These are phyloP conservation scores for Emys orbicularis DNA, from an alignment of 2,797 vertebrate species.

Conservation along the genomic window DNA sequence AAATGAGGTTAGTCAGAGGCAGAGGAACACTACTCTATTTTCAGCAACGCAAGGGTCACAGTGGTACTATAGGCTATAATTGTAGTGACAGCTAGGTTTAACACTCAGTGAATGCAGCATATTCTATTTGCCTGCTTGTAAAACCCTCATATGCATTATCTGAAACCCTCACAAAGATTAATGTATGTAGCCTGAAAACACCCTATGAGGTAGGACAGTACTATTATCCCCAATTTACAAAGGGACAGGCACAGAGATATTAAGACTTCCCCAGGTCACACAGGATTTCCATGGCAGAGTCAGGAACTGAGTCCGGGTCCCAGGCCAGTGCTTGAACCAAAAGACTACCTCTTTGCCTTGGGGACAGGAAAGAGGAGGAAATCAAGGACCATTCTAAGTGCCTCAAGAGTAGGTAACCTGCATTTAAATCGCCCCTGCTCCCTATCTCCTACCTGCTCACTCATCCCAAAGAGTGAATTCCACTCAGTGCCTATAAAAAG, in stretches of 20 bases:
- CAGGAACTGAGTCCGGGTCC: neutral
- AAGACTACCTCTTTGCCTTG: neutral
- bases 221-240: neutral
- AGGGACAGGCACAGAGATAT: neutral
- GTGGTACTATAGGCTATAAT: neutral
- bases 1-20: neutral
- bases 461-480: neutral
- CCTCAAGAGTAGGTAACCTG: neutral
- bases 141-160: neutral
- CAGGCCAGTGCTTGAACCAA: neutral
- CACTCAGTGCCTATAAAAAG: neutral
- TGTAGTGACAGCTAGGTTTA: neutral
- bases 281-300: neutral
- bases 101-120: neutral
- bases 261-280: neutral
- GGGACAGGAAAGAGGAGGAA: neutral
- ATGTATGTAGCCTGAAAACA: slow-evolving; percentile 7
- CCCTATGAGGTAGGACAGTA: neutral
- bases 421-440: neutral
- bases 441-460: neutral
- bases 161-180: neutral
- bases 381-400: neutral
- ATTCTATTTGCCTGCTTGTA: neutral
- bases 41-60: too few relatives aligned
- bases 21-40: neutral